These are phyloP conservation scores for Acomys russatus DNA, from an alignment of 2,797 vertebrate species.

Conservation along the genomic window DNA sequence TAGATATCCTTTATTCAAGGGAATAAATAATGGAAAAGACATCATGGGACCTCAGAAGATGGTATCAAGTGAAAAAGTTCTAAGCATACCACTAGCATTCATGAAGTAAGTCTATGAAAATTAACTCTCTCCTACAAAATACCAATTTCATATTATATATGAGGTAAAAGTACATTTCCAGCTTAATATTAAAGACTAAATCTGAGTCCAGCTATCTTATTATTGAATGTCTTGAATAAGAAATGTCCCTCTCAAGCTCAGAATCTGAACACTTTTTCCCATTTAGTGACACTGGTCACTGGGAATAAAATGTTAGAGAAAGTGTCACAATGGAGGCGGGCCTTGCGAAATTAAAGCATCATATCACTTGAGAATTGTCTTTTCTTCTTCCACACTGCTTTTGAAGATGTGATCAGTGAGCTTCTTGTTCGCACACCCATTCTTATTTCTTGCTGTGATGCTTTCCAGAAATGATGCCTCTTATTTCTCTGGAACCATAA, in stretches of 20 bases:
- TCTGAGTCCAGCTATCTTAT: not conserved
- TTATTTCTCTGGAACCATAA: not conserved
- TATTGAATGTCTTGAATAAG: not conserved
- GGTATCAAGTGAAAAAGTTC: not conserved
- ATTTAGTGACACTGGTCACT: not conserved
- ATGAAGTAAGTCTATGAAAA: not conserved
- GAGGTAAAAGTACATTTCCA: not conserved
- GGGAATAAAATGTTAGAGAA: no score
- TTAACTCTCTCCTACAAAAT: not conserved
- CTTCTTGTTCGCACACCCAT: not conserved
- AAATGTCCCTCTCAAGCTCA: not conserved
- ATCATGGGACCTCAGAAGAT: not conserved
- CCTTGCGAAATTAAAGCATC: not conserved
- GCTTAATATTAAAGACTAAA: not conserved
- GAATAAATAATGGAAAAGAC: not conserved
- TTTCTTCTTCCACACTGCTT: not conserved
- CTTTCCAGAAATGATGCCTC: not conserved
- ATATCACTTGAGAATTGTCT: not conserved
- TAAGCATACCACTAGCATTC: not conserved
- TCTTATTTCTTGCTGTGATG: not conserved
- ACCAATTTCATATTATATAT: not conserved
- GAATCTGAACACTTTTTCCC: not conserved
- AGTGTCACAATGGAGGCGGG: not conserved
- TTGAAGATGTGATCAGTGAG: not conserved
- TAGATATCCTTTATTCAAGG: constrained; percentile 63